Evolutionary conservation across 2,888 invertebrate genomes (phyloP), one percentile per base, ranked within the genome.

Genomic region (Clunio marinus): DNA sequence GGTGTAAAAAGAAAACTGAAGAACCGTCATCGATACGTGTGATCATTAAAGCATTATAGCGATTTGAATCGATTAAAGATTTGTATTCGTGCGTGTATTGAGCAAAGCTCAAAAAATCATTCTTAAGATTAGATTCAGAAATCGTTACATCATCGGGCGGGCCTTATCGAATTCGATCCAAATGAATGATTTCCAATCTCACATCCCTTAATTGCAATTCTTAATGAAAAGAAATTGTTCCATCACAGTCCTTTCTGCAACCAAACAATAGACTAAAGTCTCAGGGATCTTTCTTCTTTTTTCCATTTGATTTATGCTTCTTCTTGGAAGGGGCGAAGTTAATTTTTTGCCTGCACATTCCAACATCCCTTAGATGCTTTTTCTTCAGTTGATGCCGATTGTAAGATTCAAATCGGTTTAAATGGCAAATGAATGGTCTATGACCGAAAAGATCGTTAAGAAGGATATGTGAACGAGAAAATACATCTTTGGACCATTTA

Each of bases 151-250:
- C n/a, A n/a, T 22, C 10, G 51, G 7, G 51, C 2, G 24, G 27
- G 4, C 32, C 45, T 5, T 13, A 22, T 66, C 66, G 32, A 17
- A 66, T 66, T 66, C 66, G 66, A 66, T 66, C 35, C 66, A 35
- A 46, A 22, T 55, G 51, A 66, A 55, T 55, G 46, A 66, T 25
- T 55, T 15, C 10, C n/a, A 66, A 66, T 17, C 17, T 66, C 66
- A n/a, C n/a, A 66, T 66, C 66, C 66, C 66, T 66, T 66, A 66
- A 66, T 66, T 66, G 66, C 66, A 66, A 66, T 63, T 66, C 57
- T 57, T 57, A 27, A 24, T 57, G 27, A 57, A 57, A 57, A 8
- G 57, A 57, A 57, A 27, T 10, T 22, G 13, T 66, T 55, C 55
- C 28, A 27, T 35, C 46, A 17, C 25, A 46, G 25, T 59, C 59